These are phyloP conservation scores for Achroia grisella DNA, from an alignment of 1,140 invertebrate genomes.

Conservation along the genomic window DNA sequence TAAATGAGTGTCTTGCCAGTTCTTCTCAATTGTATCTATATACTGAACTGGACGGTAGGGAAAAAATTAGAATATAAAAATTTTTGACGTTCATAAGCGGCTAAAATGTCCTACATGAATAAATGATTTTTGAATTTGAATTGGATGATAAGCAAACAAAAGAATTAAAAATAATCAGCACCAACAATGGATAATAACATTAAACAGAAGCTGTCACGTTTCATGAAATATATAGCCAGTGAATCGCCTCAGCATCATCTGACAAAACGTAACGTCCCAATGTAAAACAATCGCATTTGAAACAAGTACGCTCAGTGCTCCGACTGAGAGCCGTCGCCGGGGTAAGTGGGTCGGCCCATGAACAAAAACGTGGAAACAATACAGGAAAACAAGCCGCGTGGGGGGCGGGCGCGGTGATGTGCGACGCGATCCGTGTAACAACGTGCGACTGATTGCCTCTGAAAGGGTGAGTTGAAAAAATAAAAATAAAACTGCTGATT, in stretches of 20 bases:
- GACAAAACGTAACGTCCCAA: conserved; percentile 15
- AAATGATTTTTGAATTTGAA: too few relatives aligned
- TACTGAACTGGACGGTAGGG: too few relatives aligned
- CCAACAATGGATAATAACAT: too few relatives aligned
- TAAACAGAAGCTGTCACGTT: too few relatives aligned
- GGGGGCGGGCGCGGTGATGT: conserved; percentile 34
- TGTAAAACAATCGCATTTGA: conserved; percentile 17
- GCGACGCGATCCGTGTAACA: conserved; percentile 47
- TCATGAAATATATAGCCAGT: conserved; percentile 1
- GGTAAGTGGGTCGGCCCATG: conserved; percentile 20
- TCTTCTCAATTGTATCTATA: too few relatives aligned
- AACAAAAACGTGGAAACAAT: conserved; percentile 32
- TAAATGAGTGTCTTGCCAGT: too few relatives aligned
- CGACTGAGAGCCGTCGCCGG: background rate
- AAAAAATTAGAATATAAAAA: too few relatives aligned
- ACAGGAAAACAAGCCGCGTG: conserved; percentile 14
- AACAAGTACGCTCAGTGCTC: conserved; percentile 3
- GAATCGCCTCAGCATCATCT: conserved; percentile 7
- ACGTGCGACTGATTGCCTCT: conserved; percentile 55
- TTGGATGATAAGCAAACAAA: too few relatives aligned
- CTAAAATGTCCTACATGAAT: too few relatives aligned
- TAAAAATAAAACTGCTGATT: conserved; percentile 57
- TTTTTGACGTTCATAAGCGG: too few relatives aligned
- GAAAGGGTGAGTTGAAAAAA: conserved; percentile 50
- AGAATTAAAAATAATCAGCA: too few relatives aligned